A percentile compares a stretch with the other conserved stretches of the same genome.
Conservation (phyloP, 2,113 vertebrate species). For the Origma solitaria region DNA sequence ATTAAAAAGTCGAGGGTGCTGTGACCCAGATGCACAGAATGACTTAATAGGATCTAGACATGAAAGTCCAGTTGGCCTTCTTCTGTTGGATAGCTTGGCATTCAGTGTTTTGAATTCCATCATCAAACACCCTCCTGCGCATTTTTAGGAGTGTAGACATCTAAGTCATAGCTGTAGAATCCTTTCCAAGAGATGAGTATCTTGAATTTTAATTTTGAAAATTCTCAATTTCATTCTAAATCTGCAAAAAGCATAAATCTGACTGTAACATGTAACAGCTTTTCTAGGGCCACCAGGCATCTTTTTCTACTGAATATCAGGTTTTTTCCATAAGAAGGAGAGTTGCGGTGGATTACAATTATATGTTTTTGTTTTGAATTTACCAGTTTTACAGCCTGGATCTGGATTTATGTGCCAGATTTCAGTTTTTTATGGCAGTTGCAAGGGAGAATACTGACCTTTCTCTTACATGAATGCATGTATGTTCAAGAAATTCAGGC, state of each 20-base stretch:
- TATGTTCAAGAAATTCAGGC: neutral
- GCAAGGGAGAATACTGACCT: neutral
- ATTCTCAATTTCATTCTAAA: neutral
- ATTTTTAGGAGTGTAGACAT: neutral
- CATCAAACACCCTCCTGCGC: neutral
- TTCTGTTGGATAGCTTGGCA: neutral
- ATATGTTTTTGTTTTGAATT: neutral
- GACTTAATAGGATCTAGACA: neutral
- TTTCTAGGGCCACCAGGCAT: neutral
- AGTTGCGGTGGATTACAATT: neutral
- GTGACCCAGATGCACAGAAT: neutral
- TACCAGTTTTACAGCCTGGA: neutral
- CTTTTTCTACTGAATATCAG: neutral
- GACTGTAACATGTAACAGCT: neutral
- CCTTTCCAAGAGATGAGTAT: neutral
- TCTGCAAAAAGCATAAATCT: neutral
- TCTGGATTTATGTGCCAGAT: neutral
- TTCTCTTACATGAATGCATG: neutral
- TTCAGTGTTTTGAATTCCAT: neutral
- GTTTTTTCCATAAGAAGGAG: neutral
- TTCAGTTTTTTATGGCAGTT: neutral
- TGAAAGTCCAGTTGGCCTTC: neutral
- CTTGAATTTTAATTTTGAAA: neutral
- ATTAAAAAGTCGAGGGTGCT: neutral
- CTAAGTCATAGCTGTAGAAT: neutral